phyloP scores from a whole-genome alignment of 2,888 invertebrate species.

The Criorhina ranunculi region DNA sequence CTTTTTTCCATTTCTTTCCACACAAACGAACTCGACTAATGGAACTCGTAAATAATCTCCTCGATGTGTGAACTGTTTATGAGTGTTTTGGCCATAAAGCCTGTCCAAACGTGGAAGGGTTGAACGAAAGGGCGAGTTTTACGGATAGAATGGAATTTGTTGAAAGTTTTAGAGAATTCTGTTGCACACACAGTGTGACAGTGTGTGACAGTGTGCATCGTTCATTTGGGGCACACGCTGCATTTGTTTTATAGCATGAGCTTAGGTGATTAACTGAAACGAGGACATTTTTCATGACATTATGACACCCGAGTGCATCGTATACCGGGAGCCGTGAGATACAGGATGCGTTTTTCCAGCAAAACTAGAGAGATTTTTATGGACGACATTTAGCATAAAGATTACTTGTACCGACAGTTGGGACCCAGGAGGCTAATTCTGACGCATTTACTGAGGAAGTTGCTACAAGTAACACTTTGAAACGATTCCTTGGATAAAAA shows the following conservation, averaged over 20 bases:
- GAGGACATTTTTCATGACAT: constrained; percentile 52
- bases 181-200: constrained; percentile 28
- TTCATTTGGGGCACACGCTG: constrained; percentile 34
- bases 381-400: constrained; percentile 17
- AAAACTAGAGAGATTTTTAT: constrained; percentile 8
- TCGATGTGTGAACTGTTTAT: constrained; percentile 65
- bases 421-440: no score
- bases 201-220: no score
- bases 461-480: no score
- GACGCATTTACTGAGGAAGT: no score
- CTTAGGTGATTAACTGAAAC: constrained; percentile 36
- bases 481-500: no score
- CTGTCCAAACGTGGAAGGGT: constrained; percentile 57
- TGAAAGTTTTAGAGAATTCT: constrained; percentile 30
- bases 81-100: constrained; percentile 70
- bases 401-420: no score
- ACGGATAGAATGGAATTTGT: constrained; percentile 2
- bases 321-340: constrained; percentile 17
- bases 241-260: constrained; percentile 49
- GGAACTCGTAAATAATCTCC: constrained; percentile 72
- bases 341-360: no score
- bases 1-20: neutral
- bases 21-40: constrained; percentile 57
- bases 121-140: constrained; percentile 1
- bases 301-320: constrained; percentile 66